Evolutionary conservation across 2,113 vertebrate genomes (phyloP).

Genomic region (Stigmatopora nigra): DNA sequence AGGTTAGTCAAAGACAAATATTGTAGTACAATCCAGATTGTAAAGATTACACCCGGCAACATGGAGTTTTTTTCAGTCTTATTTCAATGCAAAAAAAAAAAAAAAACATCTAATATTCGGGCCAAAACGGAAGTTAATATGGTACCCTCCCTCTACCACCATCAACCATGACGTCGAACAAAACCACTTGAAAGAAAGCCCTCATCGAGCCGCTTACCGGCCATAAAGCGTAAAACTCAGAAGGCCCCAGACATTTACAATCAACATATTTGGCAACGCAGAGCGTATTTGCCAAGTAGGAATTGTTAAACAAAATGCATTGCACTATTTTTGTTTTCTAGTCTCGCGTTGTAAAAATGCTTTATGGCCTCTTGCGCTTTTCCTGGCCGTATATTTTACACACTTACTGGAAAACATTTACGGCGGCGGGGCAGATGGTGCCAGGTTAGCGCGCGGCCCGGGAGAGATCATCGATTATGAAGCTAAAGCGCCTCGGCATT

Average conservation of each 20-base stretch:
- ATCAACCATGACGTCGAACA: neutral
- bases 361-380: conserved; percentile 33
- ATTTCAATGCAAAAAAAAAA: neutral
- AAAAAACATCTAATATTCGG: neutral
- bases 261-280: neutral
- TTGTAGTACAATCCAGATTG: too few relatives aligned
- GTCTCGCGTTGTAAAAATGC: conserved; percentile 18
- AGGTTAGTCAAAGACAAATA: too few relatives aligned
- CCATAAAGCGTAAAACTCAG: neutral
- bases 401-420: conserved; percentile 39
- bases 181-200: neutral
- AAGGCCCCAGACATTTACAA: neutral
- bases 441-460: conserved; percentile 4
- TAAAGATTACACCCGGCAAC: too few relatives aligned
- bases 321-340: conserved; percentile 1
- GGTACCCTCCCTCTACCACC: neutral
- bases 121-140: too few relatives aligned
- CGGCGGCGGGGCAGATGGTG: conserved; percentile 59
- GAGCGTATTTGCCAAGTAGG: neutral
- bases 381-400: conserved; percentile 40
- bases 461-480: conserved; percentile 52
- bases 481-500: conserved; percentile 53
- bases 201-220: neutral
- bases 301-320: conserved; percentile 12
- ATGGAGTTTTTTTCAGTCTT: neutral